Percentiles rank a stretch among this genome's conserved stretches.
Evolutionary conservation across 2,888 invertebrate genomes (phyloP).

Genomic region (Cyaniris semiargus): DNA sequence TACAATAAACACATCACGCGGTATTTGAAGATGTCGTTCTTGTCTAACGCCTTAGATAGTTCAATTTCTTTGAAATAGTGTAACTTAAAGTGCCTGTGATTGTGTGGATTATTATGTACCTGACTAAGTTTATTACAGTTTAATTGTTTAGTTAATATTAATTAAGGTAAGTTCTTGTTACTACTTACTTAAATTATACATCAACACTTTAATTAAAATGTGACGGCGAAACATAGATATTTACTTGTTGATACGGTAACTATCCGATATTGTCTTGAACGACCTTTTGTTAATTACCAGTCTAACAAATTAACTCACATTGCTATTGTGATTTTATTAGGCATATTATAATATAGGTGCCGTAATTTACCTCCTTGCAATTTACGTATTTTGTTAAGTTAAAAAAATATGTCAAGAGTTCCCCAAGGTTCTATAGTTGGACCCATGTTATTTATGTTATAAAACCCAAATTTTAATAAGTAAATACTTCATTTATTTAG

Average conservation of each 20-base stretch:
- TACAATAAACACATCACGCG: neutral
- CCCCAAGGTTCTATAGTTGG: neutral
- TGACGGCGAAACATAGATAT: neutral
- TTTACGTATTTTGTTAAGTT: neutral
- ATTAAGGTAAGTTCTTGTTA: conserved; percentile 1
- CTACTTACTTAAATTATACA: neutral
- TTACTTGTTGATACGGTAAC: neutral
- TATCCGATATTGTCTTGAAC: neutral
- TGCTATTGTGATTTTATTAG: neutral
- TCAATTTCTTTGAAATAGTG: neutral
- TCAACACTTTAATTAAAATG: neutral
- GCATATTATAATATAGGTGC: neutral
- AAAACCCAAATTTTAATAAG: no score
- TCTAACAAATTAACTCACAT: neutral
- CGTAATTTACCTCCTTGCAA: neutral
- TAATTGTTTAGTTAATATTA: neutral
- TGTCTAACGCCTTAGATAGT: neutral
- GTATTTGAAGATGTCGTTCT: neutral
- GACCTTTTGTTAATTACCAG: neutral
- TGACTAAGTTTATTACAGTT: neutral
- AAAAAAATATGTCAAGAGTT: neutral
- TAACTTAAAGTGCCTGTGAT: neutral
- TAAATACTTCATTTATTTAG: neutral
- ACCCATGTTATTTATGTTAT: no score
- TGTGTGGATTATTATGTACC: neutral